Evolutionary conservation across 2,888 invertebrate species (phyloP), one percentile per base, ranked within the genome.

Genomic region (Selenia dentaria): DNA sequence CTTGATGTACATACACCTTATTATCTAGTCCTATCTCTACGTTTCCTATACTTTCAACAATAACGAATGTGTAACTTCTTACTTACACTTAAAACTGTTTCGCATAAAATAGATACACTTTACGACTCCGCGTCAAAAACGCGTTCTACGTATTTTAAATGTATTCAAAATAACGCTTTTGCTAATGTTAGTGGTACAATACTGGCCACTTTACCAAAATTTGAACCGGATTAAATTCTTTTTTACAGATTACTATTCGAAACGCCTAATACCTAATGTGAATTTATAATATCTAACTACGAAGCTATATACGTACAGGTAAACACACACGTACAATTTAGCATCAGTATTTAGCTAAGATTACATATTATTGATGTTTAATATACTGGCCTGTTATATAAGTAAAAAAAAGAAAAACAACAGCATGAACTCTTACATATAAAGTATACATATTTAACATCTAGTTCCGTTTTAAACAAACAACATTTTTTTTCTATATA

Each of bases 251-350:
- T 54, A 50, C 61, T 73, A 72, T 66, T 60, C 58, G 64, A 36
- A 77, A 78, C 80, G 73, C 66, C 75, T 77, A 79, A 22, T 35
- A 57, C 55, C 67, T 72, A 69, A 46, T 59, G 67, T 74, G 70
- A 71, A 62, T 74, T 73, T 79, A 79, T 75, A 82, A 72, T 74
- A 65, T 76, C 73, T 82, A 79, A 69, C 74, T 83, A 81, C 63
- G 54, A 81, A 83, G 82, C 81, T 62, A 68, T 75, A 73, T 77
- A 57, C 79, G 77, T 74, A 79, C 64, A 70, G 59, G 67, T 60
- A 66, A 26, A 79, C 75, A 76, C 76, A 73, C 72, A 76, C 64
- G 61, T 74, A 68, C 72, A 66, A 68, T 68, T 66, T 67, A 67
- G 61, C 57, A 53, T 57, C 57, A 58, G 56, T 57, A 64, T 22